Base-by-base conservation (phyloP, 2,113 vertebrate species). In the western clawed frog (Xenopus tropicalis) region DNA sequence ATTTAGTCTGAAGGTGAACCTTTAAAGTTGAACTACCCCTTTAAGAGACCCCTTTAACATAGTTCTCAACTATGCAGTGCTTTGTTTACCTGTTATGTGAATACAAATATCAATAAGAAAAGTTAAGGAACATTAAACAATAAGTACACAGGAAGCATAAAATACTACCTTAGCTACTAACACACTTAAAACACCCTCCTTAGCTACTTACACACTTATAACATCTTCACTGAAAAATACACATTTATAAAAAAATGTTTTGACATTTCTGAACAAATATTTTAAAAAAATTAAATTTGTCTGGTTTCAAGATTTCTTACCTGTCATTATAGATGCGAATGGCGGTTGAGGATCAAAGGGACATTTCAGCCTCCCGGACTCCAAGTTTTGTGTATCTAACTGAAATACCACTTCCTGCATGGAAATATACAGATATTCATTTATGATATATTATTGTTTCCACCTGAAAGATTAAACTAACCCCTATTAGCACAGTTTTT, bases 311-410 rank as follows among this genome's bases (percentile, higher is more conserved):
- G 6, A 58, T 61, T 62, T 77, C 88, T 91, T 86, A 99, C 96
- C 96, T 89, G 94, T 90, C 86, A 98, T 94, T 74, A 98, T 92
- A 8, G 96, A 98, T 73, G 95, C 91, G 80, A 98, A 98, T 0
- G 94, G 93, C 78, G 98, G 96, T 72, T 88, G 86, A 14, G 97
- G 97, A 84, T 99, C 97, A 10, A 97, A 99, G 4, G 97, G 96
- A 80, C 96, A 99, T 80, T 98, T 99, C 82, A 98, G 80, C 77
- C 97, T 88, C 68, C 97, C 96, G 22, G 97, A 98, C 84, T 97
- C 96, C 80, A 94, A 69, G 76, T 86, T 91, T 69, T 90, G 81
- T 52, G 84, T 82, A 76, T 96, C 89, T 81, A 99, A 82, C 16
- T 88, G 92, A 83, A 98, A 96, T 1, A 82, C 66, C 0, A 80